Base-by-base conservation (phyloP, 2,888 invertebrate genomes). In the Microctonus hyperodae region DNA sequence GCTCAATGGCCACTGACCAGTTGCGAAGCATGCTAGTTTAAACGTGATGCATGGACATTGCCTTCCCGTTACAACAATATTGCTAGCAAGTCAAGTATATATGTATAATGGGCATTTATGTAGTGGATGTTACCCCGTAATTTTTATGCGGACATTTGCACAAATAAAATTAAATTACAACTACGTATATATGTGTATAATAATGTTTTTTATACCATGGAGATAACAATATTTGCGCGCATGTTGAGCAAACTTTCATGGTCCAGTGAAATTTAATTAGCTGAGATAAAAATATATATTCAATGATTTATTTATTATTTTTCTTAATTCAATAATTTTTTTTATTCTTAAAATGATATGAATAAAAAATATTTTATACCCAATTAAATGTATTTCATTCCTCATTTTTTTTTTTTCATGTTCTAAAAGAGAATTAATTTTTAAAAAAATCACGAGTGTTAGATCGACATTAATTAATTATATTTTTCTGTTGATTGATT, bases 1-100 rank as follows among this genome's bases (percentile, higher is more conserved):
- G 51, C 68, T 50, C 48, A 72, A 72, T 72, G 71, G 70, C 70
- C 71, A 70, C 69, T 70, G 73, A 70, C 73, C 71, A 73, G 72
- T 72, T 72, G 69, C 70, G 65, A 65, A 63, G 67, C 61, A 66
- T 69, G 67, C 50, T 62, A 68, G 57, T 65, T n/a, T 59, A 57
- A 64, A 61, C 61, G 63, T 64, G 64, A 68, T 64, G 28, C 57
- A 50, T 63, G 31, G 51, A 58, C 22, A 44, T 55, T 53, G 59
- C 53, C 53, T 65, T 65, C 56, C 64, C 64, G 64, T 64, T 64
- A 64, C 20, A 28, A 33, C 28, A 33, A 58, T 44, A 44, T 44
- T 44, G 16, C n/a, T 6, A 16, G 9, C 16, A 16, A 44, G 16
- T 44, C 33, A 28, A 13, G 16, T 33, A 35, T 50, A 20, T 37